phyloP scores from a whole-genome alignment of 1,140 invertebrate species.

The Dreissena polymorpha region DNA sequence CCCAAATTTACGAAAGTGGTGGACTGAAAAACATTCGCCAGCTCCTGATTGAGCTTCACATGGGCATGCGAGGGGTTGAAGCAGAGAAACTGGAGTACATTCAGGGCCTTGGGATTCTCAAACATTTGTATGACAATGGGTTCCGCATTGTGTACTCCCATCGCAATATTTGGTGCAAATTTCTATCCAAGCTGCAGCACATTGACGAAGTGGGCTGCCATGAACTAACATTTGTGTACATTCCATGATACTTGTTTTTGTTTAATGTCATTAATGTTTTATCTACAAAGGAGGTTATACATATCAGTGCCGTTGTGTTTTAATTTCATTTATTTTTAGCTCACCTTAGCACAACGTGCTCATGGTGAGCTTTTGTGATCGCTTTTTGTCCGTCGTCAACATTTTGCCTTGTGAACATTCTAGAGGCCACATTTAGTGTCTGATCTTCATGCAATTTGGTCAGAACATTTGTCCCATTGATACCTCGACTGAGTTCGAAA shows the following conservation, averaged over 20 bases:
- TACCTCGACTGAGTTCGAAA: too few species aligned
- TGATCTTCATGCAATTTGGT: too few species aligned
- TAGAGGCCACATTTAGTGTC: too few species aligned
- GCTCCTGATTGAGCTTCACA: conserved; percentile 42
- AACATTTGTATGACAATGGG: conserved; percentile 46
- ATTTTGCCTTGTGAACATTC: too few species aligned
- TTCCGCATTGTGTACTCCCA: conserved; percentile 48
- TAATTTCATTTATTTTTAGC: too few species aligned
- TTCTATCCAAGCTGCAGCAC: conserved; percentile 23
- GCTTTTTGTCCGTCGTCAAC: too few species aligned
- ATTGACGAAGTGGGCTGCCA: conserved; percentile 53
- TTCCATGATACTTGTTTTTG: conserved; percentile 37
- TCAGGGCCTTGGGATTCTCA: conserved; percentile 36
- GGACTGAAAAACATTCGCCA: conserved; percentile 41
- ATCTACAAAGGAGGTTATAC: not conserved
- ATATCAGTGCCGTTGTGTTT: too few species aligned
- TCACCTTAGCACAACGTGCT: too few species aligned
- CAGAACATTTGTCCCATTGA: too few species aligned
- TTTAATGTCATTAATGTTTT: not conserved
- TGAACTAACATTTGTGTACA: conserved; percentile 49
- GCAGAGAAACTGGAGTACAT: conserved; percentile 38
- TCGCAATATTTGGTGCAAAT: conserved; percentile 52
- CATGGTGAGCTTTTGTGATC: too few species aligned
- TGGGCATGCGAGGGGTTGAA: conserved; percentile 22
- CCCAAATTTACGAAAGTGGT: conserved; percentile 40